phyloP scores from a whole-genome alignment of 2,797 vertebrate genomes.

The Propithecus deckenii region DNA sequence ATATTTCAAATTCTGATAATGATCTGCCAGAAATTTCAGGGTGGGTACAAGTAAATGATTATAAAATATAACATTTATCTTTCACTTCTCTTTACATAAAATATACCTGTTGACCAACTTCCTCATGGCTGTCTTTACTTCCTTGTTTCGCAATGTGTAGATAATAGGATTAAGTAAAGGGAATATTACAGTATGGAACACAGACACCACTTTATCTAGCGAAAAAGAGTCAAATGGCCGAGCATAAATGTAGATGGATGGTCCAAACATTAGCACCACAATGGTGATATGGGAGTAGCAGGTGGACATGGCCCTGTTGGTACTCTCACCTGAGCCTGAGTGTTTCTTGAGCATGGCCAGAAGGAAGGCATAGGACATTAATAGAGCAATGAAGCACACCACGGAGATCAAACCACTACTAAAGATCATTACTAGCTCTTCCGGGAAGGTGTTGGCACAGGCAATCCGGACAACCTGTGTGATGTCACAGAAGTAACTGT shows the following conservation, averaged over 20 bases:
- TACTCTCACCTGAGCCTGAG: constrained; percentile 68
- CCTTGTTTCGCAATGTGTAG: constrained; percentile 77
- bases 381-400: constrained; percentile 76
- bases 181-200: constrained; percentile 80
- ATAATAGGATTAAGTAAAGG: constrained; percentile 80
- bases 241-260: constrained; percentile 71
- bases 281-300: constrained; percentile 75
- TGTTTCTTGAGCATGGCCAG: constrained; percentile 73
- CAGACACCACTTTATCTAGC: constrained; percentile 75
- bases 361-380: constrained; percentile 80
- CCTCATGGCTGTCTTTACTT: constrained; percentile 77
- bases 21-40: not conserved
- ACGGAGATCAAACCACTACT: constrained; percentile 81
- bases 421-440: constrained; percentile 79
- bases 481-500: constrained; percentile 82
- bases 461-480: constrained; percentile 78
- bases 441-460: constrained; percentile 75
- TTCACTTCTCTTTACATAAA: constrained; percentile 66
- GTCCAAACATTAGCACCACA: constrained; percentile 75
- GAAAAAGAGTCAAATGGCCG: constrained; percentile 69
- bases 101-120: constrained; percentile 63
- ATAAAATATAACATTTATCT: not conserved
- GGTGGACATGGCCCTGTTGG: constrained; percentile 70
- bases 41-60: not conserved
- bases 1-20: not conserved